These are phyloP conservation scores for Lacanobia wlatinum DNA, from an alignment of 2,888 invertebrate species.

Conservation along the genomic window DNA sequence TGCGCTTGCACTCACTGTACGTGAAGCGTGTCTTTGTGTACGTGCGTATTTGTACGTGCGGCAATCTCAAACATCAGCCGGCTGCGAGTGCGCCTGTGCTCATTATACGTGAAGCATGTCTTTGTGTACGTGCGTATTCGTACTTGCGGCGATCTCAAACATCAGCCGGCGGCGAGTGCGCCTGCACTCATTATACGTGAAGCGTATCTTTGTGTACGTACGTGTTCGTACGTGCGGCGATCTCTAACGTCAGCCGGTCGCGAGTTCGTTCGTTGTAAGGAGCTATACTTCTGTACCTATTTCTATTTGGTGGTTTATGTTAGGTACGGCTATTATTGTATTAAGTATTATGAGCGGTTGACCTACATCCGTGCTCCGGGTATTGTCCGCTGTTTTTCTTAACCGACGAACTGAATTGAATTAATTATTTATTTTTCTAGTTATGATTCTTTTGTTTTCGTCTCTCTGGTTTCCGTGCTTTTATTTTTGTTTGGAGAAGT, in stretches of 20 bases:
- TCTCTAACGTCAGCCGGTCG: no score
- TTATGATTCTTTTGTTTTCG: conserved; percentile 10
- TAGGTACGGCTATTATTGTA: conserved; percentile 23
- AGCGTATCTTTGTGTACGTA: no score
- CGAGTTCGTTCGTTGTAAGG: no score
- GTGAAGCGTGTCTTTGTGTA: no score
- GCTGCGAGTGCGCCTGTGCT: no score
- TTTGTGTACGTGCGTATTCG: no score
- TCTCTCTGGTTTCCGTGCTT: neutral
- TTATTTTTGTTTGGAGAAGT: neutral
- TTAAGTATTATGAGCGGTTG: conserved; percentile 24
- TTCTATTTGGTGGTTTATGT: neutral
- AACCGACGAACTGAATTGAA: conserved; percentile 23
- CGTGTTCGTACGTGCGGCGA: no score
- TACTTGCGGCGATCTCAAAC: neutral
- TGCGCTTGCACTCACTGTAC: neutral
- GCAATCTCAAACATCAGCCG: no score
- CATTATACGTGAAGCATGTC: no score
- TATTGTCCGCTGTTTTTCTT: conserved; percentile 20
- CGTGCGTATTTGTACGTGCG: neutral
- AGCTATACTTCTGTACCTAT: neutral
- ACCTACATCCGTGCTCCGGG: conserved; percentile 18
- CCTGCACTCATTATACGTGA: no score
- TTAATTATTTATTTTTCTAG: conserved; percentile 27
- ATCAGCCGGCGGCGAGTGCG: no score